These are phyloP conservation scores for Myotis yumanensis DNA, from an alignment of 2,113 vertebrate species.

Conservation along the genomic window DNA sequence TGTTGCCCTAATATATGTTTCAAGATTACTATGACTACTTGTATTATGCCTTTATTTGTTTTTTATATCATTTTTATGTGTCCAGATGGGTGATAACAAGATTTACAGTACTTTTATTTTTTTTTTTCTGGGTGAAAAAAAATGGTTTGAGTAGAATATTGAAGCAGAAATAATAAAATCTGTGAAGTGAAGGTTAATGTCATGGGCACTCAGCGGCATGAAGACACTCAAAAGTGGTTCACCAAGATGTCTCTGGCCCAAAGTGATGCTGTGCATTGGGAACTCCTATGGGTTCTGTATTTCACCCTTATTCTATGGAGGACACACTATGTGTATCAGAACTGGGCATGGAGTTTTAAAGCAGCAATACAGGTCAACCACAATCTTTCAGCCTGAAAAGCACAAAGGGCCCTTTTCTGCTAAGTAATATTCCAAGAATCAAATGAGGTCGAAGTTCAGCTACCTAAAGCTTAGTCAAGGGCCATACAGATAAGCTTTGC, in stretches of 20 bases:
- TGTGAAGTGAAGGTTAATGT: background rate
- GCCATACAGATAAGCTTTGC: background rate
- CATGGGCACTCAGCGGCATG: background rate
- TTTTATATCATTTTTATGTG: background rate
- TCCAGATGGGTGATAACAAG: background rate
- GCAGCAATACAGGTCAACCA: background rate
- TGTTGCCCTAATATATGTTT: background rate
- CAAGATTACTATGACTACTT: background rate
- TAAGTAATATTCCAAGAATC: background rate
- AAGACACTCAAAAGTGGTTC: background rate
- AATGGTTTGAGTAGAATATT: background rate
- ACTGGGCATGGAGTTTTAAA: background rate
- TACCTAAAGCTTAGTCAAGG: background rate
- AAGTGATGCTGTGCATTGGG: too few relatives aligned
- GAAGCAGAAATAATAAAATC: background rate
- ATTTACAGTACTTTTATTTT: background rate
- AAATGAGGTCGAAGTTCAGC: background rate
- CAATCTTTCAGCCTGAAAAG: background rate
- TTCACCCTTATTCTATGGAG: background rate
- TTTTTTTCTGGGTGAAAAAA: background rate
- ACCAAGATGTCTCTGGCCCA: fast-evolving
- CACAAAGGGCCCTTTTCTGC: background rate
- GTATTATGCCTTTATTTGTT: background rate
- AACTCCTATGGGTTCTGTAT: background rate
- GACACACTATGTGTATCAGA: background rate